These are phyloP conservation scores for Ormyrus labotus DNA, from an alignment of 2,888 invertebrate genomes.

Conservation along the genomic window DNA sequence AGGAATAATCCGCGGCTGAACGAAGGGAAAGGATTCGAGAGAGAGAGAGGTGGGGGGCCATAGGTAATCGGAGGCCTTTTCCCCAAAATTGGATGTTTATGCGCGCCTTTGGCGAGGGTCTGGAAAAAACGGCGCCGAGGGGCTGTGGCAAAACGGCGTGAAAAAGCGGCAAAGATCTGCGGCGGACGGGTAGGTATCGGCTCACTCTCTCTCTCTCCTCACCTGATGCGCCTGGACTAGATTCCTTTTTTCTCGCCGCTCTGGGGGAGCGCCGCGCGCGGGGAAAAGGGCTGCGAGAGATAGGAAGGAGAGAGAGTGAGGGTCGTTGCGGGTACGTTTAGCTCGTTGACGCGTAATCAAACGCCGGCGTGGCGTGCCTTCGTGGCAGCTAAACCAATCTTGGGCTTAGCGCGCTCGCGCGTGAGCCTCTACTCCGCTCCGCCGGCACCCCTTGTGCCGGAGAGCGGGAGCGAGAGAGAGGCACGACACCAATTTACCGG, in stretches of 20 bases:
- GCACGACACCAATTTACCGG: constrained; percentile 69
- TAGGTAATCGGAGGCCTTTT: constrained; percentile 60
- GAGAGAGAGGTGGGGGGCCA: constrained; percentile 9
- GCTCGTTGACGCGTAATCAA: constrained; percentile 74
- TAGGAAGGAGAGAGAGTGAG: constrained; percentile 55
- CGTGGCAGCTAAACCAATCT: constrained; percentile 76
- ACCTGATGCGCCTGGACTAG: constrained; percentile 66
- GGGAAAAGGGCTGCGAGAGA: constrained; percentile 42
- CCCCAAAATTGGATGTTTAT: constrained; percentile 63
- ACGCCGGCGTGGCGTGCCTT: constrained; percentile 72
- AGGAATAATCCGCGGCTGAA: neutral
- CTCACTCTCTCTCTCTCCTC: constrained; percentile 54
- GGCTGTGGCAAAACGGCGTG: constrained; percentile 8
- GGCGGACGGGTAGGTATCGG: constrained; percentile 64
- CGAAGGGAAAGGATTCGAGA: neutral
- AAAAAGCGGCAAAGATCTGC: constrained; percentile 19
- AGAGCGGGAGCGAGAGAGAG: constrained; percentile 44
- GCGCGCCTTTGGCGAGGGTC: constrained; percentile 29
- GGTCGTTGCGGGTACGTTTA: constrained; percentile 64
- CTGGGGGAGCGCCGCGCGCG: neutral
- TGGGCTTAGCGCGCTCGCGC: constrained; percentile 72
- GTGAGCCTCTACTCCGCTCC: constrained; percentile 60
- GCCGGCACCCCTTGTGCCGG: constrained; percentile 61
- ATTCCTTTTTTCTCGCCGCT: constrained; percentile 62
- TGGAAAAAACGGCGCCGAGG: constrained; percentile 43